Base-by-base conservation (phyloP, 2,888 invertebrate species). In the Nymphalis urticae region DNA sequence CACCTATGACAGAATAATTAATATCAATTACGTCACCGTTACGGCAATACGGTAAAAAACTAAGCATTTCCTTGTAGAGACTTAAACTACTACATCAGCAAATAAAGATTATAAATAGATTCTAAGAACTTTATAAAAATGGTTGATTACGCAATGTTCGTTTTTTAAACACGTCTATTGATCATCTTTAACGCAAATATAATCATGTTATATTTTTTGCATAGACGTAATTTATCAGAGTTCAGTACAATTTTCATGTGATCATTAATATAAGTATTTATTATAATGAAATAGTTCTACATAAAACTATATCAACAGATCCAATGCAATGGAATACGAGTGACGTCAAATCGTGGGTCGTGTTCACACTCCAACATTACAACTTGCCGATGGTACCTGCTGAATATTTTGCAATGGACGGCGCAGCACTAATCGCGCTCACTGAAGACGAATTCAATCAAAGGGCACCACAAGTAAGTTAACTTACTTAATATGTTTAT, bases 271-370 rank as follows among this genome's bases (percentile, higher is more conserved):
- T 1, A 13, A 42, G 9, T 13, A 42, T 9, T 42, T 42, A 42
- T 42, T 13, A 42, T 42, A 2, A 13, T 42, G 2, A 42, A 13
- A 42, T 42, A 42, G 13, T 13, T 13, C 13, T 42, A 42, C 10
- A 36, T 60, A 7, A 48, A 24, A 27, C 1, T 17, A 64, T 50
- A 60, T 68, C 51, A 58, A 53, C 90, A 98, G 98, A 98, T 94
- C 98, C 98, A 74, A 94, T 95, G 83, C 95, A 95, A 79, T 98
- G 98, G 98, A 96, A 95, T 77, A 92, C 95, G 19, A 94, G 95
- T 70, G 96, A 98, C 84, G 98, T 97, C 61, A 96, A 96, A 75
- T 95, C 97, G 27, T 98, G 98, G 98, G 94, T 98, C 71, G 94
- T 96, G 85, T 97, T 97, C 95, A 97, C 97, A 77, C 94, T 96